A percentile compares a stretch with the other conserved stretches of the same genome.
Evolutionary conservation across 2,888 invertebrate genomes (phyloP).

Genomic region (Drosophila stalkeri): DNA sequence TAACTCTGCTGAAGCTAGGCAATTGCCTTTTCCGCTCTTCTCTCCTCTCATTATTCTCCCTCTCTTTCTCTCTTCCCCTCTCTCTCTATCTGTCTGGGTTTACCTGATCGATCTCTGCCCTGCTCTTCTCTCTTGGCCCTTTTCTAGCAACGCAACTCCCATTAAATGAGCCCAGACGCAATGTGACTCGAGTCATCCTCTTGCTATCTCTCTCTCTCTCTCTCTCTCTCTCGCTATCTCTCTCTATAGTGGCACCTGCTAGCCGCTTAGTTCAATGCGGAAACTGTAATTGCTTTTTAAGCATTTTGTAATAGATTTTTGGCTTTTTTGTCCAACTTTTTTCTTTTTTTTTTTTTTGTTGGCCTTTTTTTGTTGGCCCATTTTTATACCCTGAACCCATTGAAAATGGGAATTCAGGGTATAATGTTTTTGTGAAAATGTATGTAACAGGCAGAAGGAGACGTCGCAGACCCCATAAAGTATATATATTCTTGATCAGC

Average conservation of each 20-base stretch:
- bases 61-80: neutral
- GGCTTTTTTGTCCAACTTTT: neutral
- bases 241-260: neutral
- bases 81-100: too few species aligned
- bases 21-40: neutral
- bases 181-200: neutral
- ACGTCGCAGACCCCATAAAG: too few species aligned
- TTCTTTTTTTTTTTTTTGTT: too few species aligned
- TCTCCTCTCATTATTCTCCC: neutral
- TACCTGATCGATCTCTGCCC: neutral
- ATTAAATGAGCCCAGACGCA: neutral
- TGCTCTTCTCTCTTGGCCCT: neutral
- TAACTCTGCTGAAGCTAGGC: neutral
- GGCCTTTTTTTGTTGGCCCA: slow-evolving; percentile 12
- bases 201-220: neutral
- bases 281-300: slow-evolving; percentile 73
- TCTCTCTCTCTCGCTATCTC: neutral
- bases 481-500: too few species aligned
- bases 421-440: too few species aligned
- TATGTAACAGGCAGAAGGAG: too few species aligned
- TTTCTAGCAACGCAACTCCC: neutral
- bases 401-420: too few species aligned
- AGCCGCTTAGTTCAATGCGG: slow-evolving; percentile 63
- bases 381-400: too few species aligned
- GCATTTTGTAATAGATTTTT: slow-evolving; percentile 75